Conservation (phyloP, 2,888 invertebrate species). For the Drosophila parthenogenetica region DNA sequence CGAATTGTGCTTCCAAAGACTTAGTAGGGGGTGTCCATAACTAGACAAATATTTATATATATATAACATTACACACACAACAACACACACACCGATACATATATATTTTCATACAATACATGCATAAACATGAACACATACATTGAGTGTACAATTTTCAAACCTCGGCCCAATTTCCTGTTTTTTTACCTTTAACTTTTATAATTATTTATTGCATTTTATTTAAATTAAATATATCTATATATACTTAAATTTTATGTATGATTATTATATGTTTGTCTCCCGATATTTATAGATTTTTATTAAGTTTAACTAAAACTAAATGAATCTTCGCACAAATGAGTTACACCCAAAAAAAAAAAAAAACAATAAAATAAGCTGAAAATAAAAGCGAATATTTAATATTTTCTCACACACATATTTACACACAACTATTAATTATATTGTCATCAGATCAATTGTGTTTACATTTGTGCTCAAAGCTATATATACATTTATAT, state of each 20-base stretch:
- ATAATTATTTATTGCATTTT: constrained; percentile 38
- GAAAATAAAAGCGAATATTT: not conserved
- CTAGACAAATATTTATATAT: constrained; percentile 40
- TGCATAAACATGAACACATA: constrained; percentile 24
- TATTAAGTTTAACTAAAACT: constrained; percentile 12
- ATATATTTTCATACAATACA: constrained; percentile 21
- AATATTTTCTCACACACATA: constrained; percentile 26
- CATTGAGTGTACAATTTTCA: constrained; percentile 71
- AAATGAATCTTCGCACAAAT: constrained; percentile 68
- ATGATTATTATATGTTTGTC: constrained; percentile 28
- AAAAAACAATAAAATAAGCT: constrained; percentile 6
- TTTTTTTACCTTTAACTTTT: constrained; percentile 66
- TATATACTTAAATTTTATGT: constrained; percentile 44
- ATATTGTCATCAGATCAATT: constrained; percentile 47
- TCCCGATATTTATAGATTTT: constrained; percentile 32
- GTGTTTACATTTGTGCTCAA: constrained; percentile 45
- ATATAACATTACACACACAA: constrained; percentile 24
- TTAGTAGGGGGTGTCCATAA: constrained; percentile 67
- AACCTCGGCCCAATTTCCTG: constrained; percentile 84
- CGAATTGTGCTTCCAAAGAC: constrained; percentile 84
- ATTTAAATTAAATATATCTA: constrained; percentile 11
- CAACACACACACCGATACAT: constrained; percentile 35
- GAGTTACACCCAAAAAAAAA: constrained; percentile 82
- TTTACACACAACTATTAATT: constrained; percentile 32
- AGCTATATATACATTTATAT: constrained; percentile 1